These are phyloP conservation scores for Pangasianodon hypophthalmus DNA, from an alignment of 2,113 vertebrate genomes.

Conservation along the genomic window DNA sequence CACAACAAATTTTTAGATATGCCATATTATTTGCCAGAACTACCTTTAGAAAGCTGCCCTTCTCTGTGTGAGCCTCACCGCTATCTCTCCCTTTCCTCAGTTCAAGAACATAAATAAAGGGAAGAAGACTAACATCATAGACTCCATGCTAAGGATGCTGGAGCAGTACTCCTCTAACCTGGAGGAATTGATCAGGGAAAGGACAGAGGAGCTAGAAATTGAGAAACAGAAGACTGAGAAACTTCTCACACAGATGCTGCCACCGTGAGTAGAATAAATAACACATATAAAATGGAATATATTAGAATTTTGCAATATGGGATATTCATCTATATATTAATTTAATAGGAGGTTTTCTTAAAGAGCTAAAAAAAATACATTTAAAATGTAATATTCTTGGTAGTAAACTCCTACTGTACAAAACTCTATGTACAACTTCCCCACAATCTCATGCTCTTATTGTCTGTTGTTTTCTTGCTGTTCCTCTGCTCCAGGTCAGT, in stretches of 20 bases:
- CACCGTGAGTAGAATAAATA: slow-evolving; percentile 66
- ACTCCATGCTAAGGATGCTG: slow-evolving; percentile 72
- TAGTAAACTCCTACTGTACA: background rate
- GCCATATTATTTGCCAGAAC: background rate
- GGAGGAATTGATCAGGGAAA: slow-evolving; percentile 79
- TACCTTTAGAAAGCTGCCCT: background rate
- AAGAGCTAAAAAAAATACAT: background rate
- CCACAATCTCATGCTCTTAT: background rate
- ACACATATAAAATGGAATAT: background rate
- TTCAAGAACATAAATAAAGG: slow-evolving; percentile 73
- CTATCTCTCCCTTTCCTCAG: slow-evolving; percentile 43
- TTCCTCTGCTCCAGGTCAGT: slow-evolving; percentile 69
- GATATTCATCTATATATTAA: background rate
- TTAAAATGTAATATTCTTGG: background rate
- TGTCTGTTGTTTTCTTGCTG: background rate
- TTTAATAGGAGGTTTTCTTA: background rate
- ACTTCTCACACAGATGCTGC: slow-evolving; percentile 80
- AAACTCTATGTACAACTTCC: background rate
- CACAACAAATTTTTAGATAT: background rate
- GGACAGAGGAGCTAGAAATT: slow-evolving; percentile 80
- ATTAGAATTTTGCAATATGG: background rate
- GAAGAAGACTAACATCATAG: slow-evolving; percentile 72
- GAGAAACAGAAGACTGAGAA: slow-evolving; percentile 83
- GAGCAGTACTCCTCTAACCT: slow-evolving; percentile 82
- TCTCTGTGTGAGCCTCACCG: too few relatives aligned